phyloP scores from a whole-genome alignment of 1,140 invertebrate genomes.

The Leptinotarsa defecta region DNA sequence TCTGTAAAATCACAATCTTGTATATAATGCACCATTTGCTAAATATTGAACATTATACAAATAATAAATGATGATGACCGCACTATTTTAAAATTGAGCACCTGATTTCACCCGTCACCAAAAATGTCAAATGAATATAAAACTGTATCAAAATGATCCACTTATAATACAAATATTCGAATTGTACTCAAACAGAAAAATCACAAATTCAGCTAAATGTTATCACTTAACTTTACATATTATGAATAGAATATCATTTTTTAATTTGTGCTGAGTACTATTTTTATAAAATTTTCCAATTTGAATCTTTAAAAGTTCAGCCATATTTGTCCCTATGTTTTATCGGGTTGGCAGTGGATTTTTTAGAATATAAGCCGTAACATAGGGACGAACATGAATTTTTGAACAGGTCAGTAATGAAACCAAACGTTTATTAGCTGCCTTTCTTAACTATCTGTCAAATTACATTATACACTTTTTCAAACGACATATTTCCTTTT shows the following conservation, averaged over 20 bases:
- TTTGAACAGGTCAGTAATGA: not conserved
- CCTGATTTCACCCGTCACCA: conserved; percentile 44
- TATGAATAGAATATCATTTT: conserved; percentile 27
- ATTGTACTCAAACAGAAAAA: conserved; percentile 20
- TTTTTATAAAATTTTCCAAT: conserved; percentile 18
- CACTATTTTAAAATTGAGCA: conserved; percentile 50
- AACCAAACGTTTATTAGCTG: no score
- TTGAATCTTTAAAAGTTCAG: conserved; percentile 5
- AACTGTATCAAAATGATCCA: conserved; percentile 9
- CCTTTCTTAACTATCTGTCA: no score
- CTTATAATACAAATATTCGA: conserved; percentile 13
- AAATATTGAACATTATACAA: conserved; percentile 25
- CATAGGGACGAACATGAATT: conserved; percentile 39
- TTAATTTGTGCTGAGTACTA: conserved; percentile 25
- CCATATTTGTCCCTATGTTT: conserved; percentile 38
- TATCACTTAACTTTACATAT: conserved; percentile 7
- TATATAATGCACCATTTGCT: conserved; percentile 15
- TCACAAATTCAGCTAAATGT: conserved; percentile 5
- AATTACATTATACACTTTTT: no score
- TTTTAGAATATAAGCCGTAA: conserved; percentile 48
- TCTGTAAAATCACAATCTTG: not conserved
- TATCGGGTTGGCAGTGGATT: conserved; percentile 46
- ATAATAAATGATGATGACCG: conserved; percentile 37
- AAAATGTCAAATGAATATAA: conserved; percentile 16
- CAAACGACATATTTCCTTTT: no score